Conservation (phyloP, 2,797 vertebrate species). For the Craterocephalus amniculus region DNA sequence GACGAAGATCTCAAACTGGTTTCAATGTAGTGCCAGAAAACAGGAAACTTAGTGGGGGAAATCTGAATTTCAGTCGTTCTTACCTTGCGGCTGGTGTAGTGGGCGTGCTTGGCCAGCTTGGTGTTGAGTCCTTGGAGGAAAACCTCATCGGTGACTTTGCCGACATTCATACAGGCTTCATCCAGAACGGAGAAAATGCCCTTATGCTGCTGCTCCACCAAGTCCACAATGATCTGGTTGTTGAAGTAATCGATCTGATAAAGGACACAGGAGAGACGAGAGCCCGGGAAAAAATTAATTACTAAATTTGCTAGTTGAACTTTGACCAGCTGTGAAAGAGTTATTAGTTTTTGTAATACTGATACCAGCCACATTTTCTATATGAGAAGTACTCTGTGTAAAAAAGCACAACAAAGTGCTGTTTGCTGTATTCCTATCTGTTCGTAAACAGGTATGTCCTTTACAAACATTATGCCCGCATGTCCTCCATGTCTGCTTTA, state of each 20-base stretch:
- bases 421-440: too few relatives aligned
- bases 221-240: conserved; percentile 97
- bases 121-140: conserved; percentile 95
- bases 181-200: conserved; percentile 96
- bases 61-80: not conserved
- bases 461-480: too few relatives aligned
- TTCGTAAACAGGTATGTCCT: too few relatives aligned
- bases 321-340: too few relatives aligned
- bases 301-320: too few relatives aligned
- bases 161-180: conserved; percentile 98
- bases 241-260: conserved; percentile 97
- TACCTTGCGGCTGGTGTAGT: conserved; percentile 99
- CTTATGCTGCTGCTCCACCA: conserved; percentile 98
- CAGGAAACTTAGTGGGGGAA: not conserved
- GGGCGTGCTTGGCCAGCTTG: conserved; percentile 92
- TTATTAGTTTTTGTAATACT: too few relatives aligned
- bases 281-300: not conserved
- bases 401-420: too few relatives aligned
- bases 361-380: too few relatives aligned
- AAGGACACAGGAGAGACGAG: not conserved
- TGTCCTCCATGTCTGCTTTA: too few relatives aligned
- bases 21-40: not conserved
- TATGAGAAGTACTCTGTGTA: too few relatives aligned
- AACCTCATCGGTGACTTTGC: conserved; percentile 95
- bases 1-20: not conserved